phyloP scores from a whole-genome alignment of 2,888 invertebrate species.

The Lapara coniferarum region DNA sequence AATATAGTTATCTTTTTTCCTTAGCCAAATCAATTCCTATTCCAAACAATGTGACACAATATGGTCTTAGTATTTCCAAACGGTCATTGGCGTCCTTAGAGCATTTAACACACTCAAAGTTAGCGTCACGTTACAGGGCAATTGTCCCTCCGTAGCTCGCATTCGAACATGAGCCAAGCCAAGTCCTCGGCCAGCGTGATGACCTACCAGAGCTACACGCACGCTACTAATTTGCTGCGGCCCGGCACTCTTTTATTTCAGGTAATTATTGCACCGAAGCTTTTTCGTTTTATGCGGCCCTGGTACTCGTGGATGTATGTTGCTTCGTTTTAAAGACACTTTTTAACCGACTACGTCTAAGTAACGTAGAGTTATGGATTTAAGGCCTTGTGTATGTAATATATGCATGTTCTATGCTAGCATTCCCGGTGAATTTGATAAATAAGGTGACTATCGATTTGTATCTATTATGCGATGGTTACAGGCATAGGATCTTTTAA shows the following conservation, averaged over 20 bases:
- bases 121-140: conserved; percentile 37
- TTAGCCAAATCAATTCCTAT: too few relatives aligned
- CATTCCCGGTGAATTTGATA: too few relatives aligned
- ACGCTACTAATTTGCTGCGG: conserved; percentile 57
- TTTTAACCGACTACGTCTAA: too few relatives aligned
- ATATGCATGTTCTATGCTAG: too few relatives aligned
- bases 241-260: conserved; percentile 69
- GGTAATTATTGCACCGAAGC: conserved; percentile 46
- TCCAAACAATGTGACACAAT: background rate
- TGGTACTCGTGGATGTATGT: background rate
- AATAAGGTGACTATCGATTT: too few relatives aligned
- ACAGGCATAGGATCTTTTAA: too few relatives aligned
- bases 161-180: conserved; percentile 65
- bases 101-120: too few relatives aligned
- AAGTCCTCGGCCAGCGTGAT: conserved; percentile 62
- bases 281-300: background rate
- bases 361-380: too few relatives aligned
- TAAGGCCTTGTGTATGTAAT: too few relatives aligned
- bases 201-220: conserved; percentile 60
- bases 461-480: too few relatives aligned
- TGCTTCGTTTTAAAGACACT: too few relatives aligned
- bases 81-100: conserved; percentile 15
- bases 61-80: background rate
- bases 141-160: conserved; percentile 50
- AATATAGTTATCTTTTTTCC: too few relatives aligned